Base-by-base conservation (phyloP, 2,113 vertebrate species). In the Etia nguti region DNA sequence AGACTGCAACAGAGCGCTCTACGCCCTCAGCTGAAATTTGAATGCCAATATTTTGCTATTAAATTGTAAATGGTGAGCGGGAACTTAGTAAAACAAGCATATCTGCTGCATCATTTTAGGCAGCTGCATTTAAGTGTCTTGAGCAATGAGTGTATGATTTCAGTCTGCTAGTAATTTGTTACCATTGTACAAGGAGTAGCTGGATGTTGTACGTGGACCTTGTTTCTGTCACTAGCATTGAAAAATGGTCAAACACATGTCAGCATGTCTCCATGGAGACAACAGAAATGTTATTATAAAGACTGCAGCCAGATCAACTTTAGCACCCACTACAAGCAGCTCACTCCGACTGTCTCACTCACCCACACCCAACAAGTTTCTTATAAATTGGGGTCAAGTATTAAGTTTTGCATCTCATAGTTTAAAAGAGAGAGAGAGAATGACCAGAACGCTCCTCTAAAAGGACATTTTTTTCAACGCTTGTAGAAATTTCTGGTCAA, bases 331-430 rank as follows among this genome's bases (percentile, higher is more conserved):
- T 75, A 20, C 43, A 48, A 1, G 41, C 16, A 50, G 43, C 26
- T n/a, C 6, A 31, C 10, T 29, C 24, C 1, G 0, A 20, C 43
- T 29, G 10, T 73, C 38, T 11, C 68, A 75, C 41, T 12, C 43
- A 5, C 4, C 43, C 46, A 77, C 0, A 50, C 43, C 4, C 24
- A 11, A 20, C 24, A 48, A 0, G 24, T 5, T 29, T 48, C 68
- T 48, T 75, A 48, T 75, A 29, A 10, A 0, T 16, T 48, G 24
- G 15, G 41, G 68, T 75, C 6, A 77, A 2, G 1, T 8, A 48
- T 77, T 31, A 31, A 8, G 1, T 50, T 77, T 73, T 50, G 24
- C 0, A 50, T 50, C 24, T 77, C 16, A 31, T 12, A 16, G 1
- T 77, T 77, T 65, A 65, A 77, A 75, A 31, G 1, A 18, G 18